These are phyloP conservation scores for Chymomyza fuscimana DNA, from an alignment of 2,888 invertebrate species.

Conservation along the genomic window DNA sequence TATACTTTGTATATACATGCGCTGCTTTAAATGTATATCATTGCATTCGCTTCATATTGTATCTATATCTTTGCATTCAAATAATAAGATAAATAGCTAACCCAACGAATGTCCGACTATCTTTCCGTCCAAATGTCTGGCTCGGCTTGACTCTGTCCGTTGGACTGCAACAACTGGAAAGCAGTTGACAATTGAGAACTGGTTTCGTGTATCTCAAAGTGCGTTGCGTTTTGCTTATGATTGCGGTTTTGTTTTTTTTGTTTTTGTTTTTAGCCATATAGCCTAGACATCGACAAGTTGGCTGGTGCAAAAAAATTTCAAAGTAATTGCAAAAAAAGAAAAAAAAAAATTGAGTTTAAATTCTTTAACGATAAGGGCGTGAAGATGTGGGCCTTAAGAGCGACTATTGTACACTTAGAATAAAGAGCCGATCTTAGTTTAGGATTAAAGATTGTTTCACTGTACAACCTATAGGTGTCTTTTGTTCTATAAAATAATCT, in stretches of 20 bases:
- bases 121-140: background rate
- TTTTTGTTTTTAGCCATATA: background rate
- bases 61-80: slow-evolving; percentile 1
- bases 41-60: background rate
- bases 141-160: background rate
- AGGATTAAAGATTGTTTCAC: too few relatives aligned
- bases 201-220: background rate
- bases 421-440: too few relatives aligned
- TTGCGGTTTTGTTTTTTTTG: background rate
- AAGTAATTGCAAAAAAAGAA: background rate
- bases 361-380: too few relatives aligned
- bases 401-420: too few relatives aligned
- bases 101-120: background rate
- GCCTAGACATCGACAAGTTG: background rate
- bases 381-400: too few relatives aligned
- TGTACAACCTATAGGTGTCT: too few relatives aligned
- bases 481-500: too few relatives aligned
- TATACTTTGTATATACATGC: background rate
- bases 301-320: background rate
- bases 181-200: slow-evolving; percentile 7
- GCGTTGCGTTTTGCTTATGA: background rate
- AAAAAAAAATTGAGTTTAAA: background rate
- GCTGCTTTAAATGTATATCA: background rate
- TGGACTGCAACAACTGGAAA: slow-evolving; percentile 5
- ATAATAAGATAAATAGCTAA: slow-evolving; percentile 4